Base-by-base conservation (phyloP, 37 sponge, comb jelly and placozoan genomes). In the Oopsacas minuta region DNA sequence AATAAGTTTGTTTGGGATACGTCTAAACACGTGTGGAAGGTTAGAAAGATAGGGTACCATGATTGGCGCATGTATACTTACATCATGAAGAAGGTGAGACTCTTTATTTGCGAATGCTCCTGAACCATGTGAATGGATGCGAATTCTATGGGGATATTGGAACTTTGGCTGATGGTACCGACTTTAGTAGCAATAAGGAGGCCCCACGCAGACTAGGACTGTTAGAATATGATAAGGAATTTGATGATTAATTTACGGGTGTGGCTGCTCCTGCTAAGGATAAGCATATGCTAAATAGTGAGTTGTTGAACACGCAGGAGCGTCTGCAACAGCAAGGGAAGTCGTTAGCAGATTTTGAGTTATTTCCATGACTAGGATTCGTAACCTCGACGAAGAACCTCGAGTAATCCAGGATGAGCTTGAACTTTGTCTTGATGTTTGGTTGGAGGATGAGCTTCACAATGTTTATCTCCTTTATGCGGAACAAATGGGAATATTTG, bases 151-250 rank as follows among this genome's bases (percentile, higher is more conserved):
- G 5, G 42, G 83, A 15, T 15, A 38, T 82, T 25, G 38, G 83
- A 10, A 82, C 83, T 38, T 61, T 61, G 3, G 81, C 81, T 36
- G 86, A 86, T 37, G 82, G 86, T 61, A 86, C 86, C n/a, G 86
- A 81, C 3, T 39, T 35, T 85, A n/a, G 12, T 37, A 39, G 25
- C 39, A 81, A 30, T 39, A 69, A 81, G 38, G 86, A 37, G 23
- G 81, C 86, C n/a, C 30, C 81, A n/a, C 38, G 42, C n/a, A 81
- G 39, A 5, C 81, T 61, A 12, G 86, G 86, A 3, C 39, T 86
- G 39, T 37, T 86, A 12, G 42, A 86, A 5, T 39, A 86, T 22
- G 51, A 86, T 37, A 30, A 69, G 35, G 86, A 86, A 35, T 69
- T 38, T 0, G 82, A 86, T 28, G 39, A 69, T 39, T 86, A 82